These are phyloP conservation scores for Drosophila fungiperda DNA, from an alignment of 2,888 invertebrate species.

Conservation along the genomic window DNA sequence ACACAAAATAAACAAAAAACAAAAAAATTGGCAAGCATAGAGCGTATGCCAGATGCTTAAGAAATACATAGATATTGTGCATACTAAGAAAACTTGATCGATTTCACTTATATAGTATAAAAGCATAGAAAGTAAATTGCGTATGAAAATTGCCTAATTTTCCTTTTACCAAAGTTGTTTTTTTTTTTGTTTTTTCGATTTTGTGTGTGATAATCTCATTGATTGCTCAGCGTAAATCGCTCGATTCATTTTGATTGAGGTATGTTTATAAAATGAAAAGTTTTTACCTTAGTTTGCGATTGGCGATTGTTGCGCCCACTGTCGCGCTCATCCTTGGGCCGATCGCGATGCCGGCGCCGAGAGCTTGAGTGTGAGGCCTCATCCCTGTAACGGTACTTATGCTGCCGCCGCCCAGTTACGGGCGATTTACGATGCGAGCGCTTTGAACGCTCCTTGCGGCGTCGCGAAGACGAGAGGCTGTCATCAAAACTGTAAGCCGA, in stretches of 20 bases:
- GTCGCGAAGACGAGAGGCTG: conserved; percentile 88
- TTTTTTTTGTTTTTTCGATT: conserved; percentile 3
- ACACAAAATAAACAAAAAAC: background rate
- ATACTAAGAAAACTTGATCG: conserved; percentile 42
- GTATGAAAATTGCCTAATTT: conserved; percentile 39
- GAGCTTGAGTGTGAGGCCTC: conserved; percentile 85
- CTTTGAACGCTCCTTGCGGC: conserved; percentile 93
- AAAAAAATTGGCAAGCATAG: conserved; percentile 46
- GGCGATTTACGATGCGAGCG: conserved; percentile 93
- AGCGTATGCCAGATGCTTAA: conserved; percentile 19
- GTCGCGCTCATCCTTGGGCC: conserved; percentile 84
- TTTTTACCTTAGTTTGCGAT: conserved; percentile 85
- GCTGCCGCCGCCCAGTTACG: conserved; percentile 90
- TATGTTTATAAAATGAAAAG: conserved; percentile 79
- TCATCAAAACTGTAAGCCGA: conserved; percentile 83
- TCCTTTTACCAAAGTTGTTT: conserved; percentile 54
- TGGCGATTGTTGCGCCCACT: conserved; percentile 83
- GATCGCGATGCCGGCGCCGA: conserved; percentile 84
- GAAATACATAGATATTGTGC: conserved; percentile 1
- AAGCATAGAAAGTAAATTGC: background rate
- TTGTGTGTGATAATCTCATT: conserved; percentile 11
- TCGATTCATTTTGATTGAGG: conserved; percentile 60
- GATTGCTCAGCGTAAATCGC: conserved; percentile 53
- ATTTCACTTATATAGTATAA: background rate
- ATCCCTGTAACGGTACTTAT: conserved; percentile 87